phyloP scores from a whole-genome alignment of 1,140 invertebrate species.

The Calosoma granatense region DNA sequence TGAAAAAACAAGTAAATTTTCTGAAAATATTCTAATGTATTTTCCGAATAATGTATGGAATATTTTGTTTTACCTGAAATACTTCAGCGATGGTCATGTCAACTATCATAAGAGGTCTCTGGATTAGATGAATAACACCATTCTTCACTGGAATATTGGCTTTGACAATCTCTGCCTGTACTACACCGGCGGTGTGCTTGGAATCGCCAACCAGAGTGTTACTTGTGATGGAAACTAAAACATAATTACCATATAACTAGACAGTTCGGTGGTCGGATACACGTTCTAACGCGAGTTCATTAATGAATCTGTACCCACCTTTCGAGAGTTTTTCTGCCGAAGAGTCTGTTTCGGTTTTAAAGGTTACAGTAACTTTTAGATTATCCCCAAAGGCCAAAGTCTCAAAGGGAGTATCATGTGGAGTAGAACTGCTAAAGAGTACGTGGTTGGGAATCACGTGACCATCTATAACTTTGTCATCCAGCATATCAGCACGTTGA shows the following conservation, averaged over 20 bases:
- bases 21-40: no score
- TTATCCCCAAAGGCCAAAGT: slow-evolving; percentile 73
- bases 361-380: slow-evolving; percentile 69
- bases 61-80: slow-evolving; percentile 74
- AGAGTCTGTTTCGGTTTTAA: slow-evolving; percentile 35
- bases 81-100: slow-evolving; percentile 76
- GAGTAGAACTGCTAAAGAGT: slow-evolving; percentile 73
- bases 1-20: no score
- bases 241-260: slow-evolving; percentile 10
- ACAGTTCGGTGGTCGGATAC: no score
- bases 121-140: slow-evolving; percentile 85
- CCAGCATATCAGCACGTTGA: slow-evolving; percentile 57
- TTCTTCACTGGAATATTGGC: slow-evolving; percentile 89
- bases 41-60: no score
- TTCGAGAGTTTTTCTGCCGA: neutral
- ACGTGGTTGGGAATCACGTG: slow-evolving; percentile 82
- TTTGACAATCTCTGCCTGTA: slow-evolving; percentile 74
- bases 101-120: slow-evolving; percentile 80
- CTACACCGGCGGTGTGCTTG: slow-evolving; percentile 67
- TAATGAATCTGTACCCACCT: neutral
- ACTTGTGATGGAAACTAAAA: slow-evolving; percentile 76
- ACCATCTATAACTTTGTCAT: slow-evolving; percentile 76
- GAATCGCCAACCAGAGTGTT: slow-evolving; percentile 70
- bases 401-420: slow-evolving; percentile 55
- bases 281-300: neutral